Evolutionary conservation across 2,888 invertebrate genomes (phyloP).

Genomic region (Tachystola acroxantha): DNA sequence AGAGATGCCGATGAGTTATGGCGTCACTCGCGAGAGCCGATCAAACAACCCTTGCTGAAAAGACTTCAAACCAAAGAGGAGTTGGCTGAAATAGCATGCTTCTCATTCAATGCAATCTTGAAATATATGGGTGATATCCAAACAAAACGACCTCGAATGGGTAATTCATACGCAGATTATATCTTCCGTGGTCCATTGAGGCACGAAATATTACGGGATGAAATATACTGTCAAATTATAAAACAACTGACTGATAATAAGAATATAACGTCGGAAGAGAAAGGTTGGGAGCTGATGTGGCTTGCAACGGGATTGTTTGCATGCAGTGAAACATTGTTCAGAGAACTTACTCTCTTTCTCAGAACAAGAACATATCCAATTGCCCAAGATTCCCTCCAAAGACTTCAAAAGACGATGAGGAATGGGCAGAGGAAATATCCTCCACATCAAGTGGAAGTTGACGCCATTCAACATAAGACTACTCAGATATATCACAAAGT

Average conservation of each 20-base stretch:
- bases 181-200: conserved; percentile 98
- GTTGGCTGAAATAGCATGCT: conserved; percentile 95
- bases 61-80: conserved; percentile 97
- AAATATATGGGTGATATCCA: conserved; percentile 99
- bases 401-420: conserved; percentile 96
- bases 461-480: conserved; percentile 99
- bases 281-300: conserved; percentile 99
- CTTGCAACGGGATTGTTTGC: conserved; percentile 97
- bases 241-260: conserved; percentile 98
- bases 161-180: conserved; percentile 98
- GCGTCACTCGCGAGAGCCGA: conserved; percentile 95
- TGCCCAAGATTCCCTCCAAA: conserved; percentile 96
- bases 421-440: conserved; percentile 98
- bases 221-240: conserved; percentile 99
- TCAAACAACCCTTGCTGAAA: conserved; percentile 95
- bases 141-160: conserved; percentile 93
- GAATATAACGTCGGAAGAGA: conserved; percentile 95
- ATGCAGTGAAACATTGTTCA: conserved; percentile 94
- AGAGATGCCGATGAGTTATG: conserved; percentile 92
- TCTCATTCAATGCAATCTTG: conserved; percentile 94
- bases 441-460: conserved; percentile 99
- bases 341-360: conserved; percentile 92
- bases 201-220: conserved; percentile 97
- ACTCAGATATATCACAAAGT: conserved; percentile 99
- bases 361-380: conserved; percentile 95